Base-by-base conservation (phyloP, 2,888 invertebrate genomes). In the Amiota communis region DNA sequence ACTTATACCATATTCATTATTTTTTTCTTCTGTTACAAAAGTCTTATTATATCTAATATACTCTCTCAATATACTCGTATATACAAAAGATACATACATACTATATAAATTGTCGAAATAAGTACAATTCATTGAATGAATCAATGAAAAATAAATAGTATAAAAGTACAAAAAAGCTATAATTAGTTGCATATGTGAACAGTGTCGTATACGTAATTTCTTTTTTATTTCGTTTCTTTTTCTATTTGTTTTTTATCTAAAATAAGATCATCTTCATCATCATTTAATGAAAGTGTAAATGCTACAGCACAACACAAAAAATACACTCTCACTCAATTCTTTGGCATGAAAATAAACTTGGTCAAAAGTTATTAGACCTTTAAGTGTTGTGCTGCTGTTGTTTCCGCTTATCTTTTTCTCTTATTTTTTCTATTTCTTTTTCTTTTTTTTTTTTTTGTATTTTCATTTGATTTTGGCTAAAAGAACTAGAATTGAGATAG, bases 351-450 rank as follows among this genome's bases (percentile, higher is more conserved):
- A 65, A 65, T 65, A 65, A 65, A 48, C 23, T 47, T 65, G 47
- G 65, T 65, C 48, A 65, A 65, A 65, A 65, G 64, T 65, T 65
- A 48, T 17, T 15, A 65, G 48, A 15, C 65, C 6, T 65, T 65
- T 17, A 47, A 13, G 64, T 46, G 36, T 36, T 36, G n/a, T 36
- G 36, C 36, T 36, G 36, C 46, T 64, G 10, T 46, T 47, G n/a
- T 46, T 46, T 65, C 48, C 46, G 48, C 15, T 65, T 65, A 48
- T 48, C 17, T 51, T 51, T 51, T 51, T 51, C 8, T 8, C 36
- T 63, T 63, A 47, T 48, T 10, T 65, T 48, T 48, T 48, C 20
- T 11, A 9, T n/a, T n/a, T n/a, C 10, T 57, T 57, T 17, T 15
- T 48, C n/a, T 65, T 15, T 48, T 17, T 48, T 47, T 10, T 65